phyloP scores from a whole-genome alignment of 1,140 invertebrate species.

The Vollenhovia emeryi region DNA sequence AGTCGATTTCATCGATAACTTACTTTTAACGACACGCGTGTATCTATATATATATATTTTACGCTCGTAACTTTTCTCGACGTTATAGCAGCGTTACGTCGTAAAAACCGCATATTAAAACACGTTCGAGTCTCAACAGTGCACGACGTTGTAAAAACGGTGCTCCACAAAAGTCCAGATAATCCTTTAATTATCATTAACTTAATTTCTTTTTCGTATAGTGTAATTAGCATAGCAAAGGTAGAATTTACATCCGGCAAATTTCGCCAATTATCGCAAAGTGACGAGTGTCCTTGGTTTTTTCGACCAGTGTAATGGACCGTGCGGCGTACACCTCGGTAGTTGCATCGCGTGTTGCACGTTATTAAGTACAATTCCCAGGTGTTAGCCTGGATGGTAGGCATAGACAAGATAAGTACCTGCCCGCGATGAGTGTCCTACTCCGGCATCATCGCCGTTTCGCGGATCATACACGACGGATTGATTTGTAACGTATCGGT shows the following conservation, averaged over 20 bases:
- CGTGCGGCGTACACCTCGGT: conserved; percentile 26
- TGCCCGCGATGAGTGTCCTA: conserved; percentile 30
- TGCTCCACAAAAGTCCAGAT: background rate
- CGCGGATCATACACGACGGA: conserved; percentile 25
- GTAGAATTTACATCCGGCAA: background rate
- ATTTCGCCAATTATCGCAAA: conserved; percentile 36
- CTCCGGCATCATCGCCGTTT: conserved; percentile 55
- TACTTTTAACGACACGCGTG: background rate
- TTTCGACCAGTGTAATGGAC: conserved; percentile 53
- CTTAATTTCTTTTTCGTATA: background rate
- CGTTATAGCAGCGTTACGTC: background rate
- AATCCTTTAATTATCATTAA: background rate
- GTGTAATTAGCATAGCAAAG: background rate
- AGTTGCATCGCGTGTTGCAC: conserved; percentile 65
- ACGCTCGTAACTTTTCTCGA: background rate
- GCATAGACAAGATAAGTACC: conserved; percentile 34
- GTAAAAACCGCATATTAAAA: background rate
- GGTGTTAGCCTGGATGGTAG: conserved; percentile 39
- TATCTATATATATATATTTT: background rate
- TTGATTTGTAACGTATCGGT: conserved; percentile 39
- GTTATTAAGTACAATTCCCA: conserved; percentile 64
- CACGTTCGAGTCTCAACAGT: background rate
- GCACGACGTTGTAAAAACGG: background rate
- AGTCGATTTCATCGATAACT: background rate
- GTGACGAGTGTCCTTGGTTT: conserved; percentile 33